Base-by-base conservation (phyloP, 1,140 invertebrate species). In the Diorhabda sublineata region DNA sequence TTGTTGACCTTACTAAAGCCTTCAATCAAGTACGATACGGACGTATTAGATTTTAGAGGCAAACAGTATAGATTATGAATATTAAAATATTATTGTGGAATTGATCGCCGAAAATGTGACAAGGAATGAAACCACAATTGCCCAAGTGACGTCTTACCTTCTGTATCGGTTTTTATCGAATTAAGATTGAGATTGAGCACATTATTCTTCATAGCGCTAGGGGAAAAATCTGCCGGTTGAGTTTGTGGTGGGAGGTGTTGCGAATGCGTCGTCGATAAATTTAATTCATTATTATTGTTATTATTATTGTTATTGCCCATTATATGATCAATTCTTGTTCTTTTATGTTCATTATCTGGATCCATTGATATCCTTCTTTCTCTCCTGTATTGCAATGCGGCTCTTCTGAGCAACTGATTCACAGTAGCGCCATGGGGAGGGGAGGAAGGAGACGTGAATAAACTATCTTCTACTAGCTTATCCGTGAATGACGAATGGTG, bases 141-240 rank as follows among this genome's bases (percentile, higher is more conserved):
- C 26, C 26, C 26, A 26, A 26, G 26, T 26, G 26, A 26, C 26
- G 26, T 26, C 26, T 26, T 57, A 74, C 73, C 73, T 74, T 74
- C 73, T 43, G 69, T 66, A 7, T 74, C 73, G 41, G 62, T 58
- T 65, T 71, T 73, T 42, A 68, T 73, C 44, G 75, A 71, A 69
- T 76, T 77, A 57, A 79, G 60, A 68, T 80, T 80, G 26, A 80
- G 68, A 69, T 76, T 75, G 47, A 76, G 60, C 47, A 77, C 73
- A 69, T 71, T 77, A 68, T 80, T 78, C 71, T 82, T 82, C 78
- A 82, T 80, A 42, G 57, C 82, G 73, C 78, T 84, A 74, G 82
- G 83, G 47, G 90, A 91, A 78, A 92, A 92, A 77, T 92, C 90
- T 42, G 89, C 87, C n/a, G 89, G 87, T 68, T 87, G 88, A 11